A percentile compares a stretch with the other conserved stretches of the same genome.
Evolutionary conservation across 2,113 vertebrate genomes (phyloP).

Genomic region (Alaudala cheleensis): DNA sequence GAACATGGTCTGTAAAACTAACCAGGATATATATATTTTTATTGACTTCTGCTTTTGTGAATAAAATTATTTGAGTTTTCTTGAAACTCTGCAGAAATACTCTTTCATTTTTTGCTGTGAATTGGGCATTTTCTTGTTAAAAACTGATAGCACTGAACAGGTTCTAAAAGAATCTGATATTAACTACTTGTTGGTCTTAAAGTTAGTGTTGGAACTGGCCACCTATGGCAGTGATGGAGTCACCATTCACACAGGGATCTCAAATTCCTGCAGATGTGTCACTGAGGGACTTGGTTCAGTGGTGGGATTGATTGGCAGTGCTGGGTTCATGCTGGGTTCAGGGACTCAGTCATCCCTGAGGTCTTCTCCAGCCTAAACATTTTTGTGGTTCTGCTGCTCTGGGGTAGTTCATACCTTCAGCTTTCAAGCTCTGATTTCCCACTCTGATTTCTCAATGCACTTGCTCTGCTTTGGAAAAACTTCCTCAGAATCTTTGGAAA

Average conservation of each 20-base stretch:
- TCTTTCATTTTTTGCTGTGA: not conserved
- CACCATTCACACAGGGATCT: not conserved
- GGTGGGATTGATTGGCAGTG: not conserved
- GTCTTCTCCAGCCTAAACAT: not conserved
- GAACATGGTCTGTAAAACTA: conserved; percentile 36
- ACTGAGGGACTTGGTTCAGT: not conserved
- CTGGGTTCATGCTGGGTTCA: not conserved
- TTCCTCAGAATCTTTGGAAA: not conserved
- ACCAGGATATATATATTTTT: conserved; percentile 68
- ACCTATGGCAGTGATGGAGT: not conserved
- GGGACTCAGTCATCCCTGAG: not conserved
- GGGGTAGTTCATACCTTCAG: not conserved
- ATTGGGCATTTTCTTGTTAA: not conserved
- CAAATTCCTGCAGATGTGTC: not conserved
- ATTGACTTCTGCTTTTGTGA: conserved; percentile 66
- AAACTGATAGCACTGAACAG: not conserved
- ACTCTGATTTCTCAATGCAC: not conserved
- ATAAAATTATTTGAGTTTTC: conserved; percentile 65
- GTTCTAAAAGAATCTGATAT: not conserved
- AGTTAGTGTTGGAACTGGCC: not conserved
- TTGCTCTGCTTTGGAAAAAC: not conserved
- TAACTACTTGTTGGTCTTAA: not conserved
- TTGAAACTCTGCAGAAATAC: conserved; percentile 13
- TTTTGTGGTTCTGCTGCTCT: not conserved
- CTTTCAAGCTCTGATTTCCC: not conserved